Evolutionary conservation across 2,113 vertebrate species (phyloP).

Genomic region (Chamaetylas fuelleborni): DNA sequence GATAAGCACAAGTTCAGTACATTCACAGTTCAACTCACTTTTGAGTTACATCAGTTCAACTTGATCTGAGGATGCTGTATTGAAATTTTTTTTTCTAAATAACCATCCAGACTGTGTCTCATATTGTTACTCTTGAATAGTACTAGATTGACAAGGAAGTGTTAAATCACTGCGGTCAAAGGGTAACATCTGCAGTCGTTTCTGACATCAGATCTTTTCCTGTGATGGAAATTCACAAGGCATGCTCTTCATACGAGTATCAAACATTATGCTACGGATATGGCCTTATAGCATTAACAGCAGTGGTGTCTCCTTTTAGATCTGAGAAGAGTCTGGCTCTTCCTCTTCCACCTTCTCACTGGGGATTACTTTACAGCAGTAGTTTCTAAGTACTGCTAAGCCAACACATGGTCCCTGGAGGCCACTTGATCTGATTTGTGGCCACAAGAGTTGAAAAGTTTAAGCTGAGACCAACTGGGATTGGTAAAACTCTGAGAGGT

Average conservation of each 20-base stretch:
- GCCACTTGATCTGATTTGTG: not conserved
- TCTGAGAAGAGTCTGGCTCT: not conserved
- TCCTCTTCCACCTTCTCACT: not conserved
- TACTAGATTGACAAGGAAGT: not conserved
- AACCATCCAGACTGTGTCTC: not conserved
- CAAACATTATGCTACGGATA: not conserved
- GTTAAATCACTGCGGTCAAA: not conserved
- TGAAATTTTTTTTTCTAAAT: not conserved
- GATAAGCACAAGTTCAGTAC: not conserved
- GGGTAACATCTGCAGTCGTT: not conserved
- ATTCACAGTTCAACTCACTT: not conserved
- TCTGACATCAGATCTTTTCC: constrained; percentile 10
- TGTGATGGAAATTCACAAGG: not conserved
- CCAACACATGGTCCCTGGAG: not conserved
- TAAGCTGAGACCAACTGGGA: not conserved
- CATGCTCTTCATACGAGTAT: not conserved
- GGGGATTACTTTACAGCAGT: not conserved
- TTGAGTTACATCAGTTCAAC: not conserved
- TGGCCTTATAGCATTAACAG: not conserved
- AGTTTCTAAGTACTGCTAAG: not conserved
- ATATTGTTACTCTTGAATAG: not conserved
- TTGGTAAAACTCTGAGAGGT: not conserved
- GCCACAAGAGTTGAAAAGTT: not conserved
- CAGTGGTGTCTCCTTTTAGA: not conserved
- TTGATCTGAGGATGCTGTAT: not conserved